Evolutionary conservation across 2,888 invertebrate genomes (phyloP).

Genomic region (Cephus sareptanus): DNA sequence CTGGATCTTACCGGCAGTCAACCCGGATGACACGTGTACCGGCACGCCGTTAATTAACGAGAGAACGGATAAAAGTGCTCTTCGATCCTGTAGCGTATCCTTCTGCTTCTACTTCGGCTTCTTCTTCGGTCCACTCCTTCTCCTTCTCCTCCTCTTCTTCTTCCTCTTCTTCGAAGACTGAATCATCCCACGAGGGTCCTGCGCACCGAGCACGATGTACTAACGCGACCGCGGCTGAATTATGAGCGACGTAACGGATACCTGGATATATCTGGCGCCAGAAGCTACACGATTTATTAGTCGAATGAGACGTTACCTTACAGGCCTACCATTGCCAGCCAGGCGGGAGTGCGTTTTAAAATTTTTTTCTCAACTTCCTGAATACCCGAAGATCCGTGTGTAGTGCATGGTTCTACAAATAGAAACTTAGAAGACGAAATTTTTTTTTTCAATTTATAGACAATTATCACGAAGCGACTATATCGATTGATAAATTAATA

Average conservation of each 20-base stretch:
- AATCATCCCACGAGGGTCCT: neutral
- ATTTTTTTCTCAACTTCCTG: neutral
- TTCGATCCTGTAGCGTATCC: neutral
- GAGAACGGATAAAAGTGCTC: constrained; percentile 11
- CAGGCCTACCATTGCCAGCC: neutral
- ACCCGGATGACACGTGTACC: constrained; percentile 18
- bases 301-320: constrained; percentile 10
- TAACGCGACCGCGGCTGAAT: constrained; percentile 8
- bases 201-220: neutral
- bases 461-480: too few species aligned
- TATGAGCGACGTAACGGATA: constrained; percentile 21
- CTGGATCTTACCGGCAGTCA: neutral
- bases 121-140: neutral
- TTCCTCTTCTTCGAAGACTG: neutral
- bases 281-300: constrained; percentile 13
- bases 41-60: constrained; percentile 24
- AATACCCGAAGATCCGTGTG: neutral
- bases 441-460: too few species aligned
- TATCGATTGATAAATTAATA: too few species aligned
- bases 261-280: constrained; percentile 20
- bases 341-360: neutral
- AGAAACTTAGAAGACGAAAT: neutral
- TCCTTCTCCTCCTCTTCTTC: too few species aligned
- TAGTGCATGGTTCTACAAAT: neutral
- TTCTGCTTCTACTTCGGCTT: neutral